Base-by-base conservation (phyloP, 2,113 vertebrate species). In the Cheirogaleus medius region DNA sequence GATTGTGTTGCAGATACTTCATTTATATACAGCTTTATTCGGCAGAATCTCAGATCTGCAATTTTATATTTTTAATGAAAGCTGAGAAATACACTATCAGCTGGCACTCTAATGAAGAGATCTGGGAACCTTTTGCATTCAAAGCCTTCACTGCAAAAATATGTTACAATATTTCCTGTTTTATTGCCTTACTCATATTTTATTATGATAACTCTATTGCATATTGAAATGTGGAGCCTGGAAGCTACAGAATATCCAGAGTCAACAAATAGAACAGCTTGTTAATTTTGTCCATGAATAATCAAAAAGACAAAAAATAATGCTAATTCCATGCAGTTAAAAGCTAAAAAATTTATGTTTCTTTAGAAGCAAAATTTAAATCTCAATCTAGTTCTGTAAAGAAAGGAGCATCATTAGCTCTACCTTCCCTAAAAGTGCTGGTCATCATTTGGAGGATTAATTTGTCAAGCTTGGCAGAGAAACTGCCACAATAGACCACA, bases 11-110 rank as follows among this genome's bases (percentile, higher is more conserved):
- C 25, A 68, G 87, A 91, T 86, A 83, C 60, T 91, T 95, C 83
- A 90, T 95, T 97, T 97, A 90, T 49, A 76, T 49, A 84, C 76
- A 90, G 71, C 74, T 95, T 97, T 58, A 94, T 76, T 96, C 32
- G 1, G 69, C 91, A 87, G 81, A 96, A 97, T 88, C 29, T 11
- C 68, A 88, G n/a, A 82, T 58, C 52, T 58, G 68, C 68, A n/a
- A 10, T 14, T 74, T 74, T 52, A 83, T 74, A 66, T n/a, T 34
- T 85, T 73, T 8, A 83, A 71, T 92, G 73, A 94, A 97, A 97
- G 42, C 85, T 93, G 91, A 97, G 89, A 95, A 97, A 90, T 91
- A 86, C 39, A 63, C 80, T 84, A 87, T 86, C 82, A 68, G 39
- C 44, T 96, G 94, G 73, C 49, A 64, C 56, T 90, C 27, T 63